Evolutionary conservation across 92 coral and sea anemone genomes (phyloP).

Genomic region (Porites divaricata): DNA sequence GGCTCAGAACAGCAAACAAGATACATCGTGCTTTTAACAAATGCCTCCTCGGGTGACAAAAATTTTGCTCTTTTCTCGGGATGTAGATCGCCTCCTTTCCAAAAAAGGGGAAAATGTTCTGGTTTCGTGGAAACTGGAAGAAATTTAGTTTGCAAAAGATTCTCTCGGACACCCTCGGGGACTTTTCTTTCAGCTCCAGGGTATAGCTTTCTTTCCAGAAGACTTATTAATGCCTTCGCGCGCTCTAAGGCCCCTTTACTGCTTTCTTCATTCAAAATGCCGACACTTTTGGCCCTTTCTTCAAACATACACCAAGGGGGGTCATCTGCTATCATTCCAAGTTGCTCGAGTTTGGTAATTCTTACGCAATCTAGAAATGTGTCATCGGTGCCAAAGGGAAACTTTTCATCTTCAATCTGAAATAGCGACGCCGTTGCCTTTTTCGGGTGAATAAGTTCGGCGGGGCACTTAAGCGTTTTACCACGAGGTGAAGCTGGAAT

Average conservation of each 20-base stretch:
- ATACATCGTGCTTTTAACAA: slow-evolving; percentile 31
- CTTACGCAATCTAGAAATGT: slow-evolving; percentile 42
- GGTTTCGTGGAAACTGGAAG: slow-evolving; percentile 73
- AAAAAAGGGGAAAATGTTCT: slow-evolving; percentile 59
- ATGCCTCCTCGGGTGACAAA: slow-evolving; percentile 67
- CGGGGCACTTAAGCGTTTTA: slow-evolving; percentile 54
- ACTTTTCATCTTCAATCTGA: slow-evolving; percentile 67
- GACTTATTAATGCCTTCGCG: background rate
- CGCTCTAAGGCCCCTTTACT: slow-evolving; percentile 18
- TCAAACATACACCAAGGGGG: slow-evolving; percentile 72
- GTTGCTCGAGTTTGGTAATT: slow-evolving; percentile 50
- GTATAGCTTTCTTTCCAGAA: background rate
- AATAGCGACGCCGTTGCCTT: slow-evolving; percentile 64
- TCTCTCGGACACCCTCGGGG: slow-evolving; percentile 7
- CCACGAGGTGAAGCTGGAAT: slow-evolving; percentile 81
- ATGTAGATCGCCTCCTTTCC: slow-evolving; percentile 55
- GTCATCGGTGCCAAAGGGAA: slow-evolving; percentile 60
- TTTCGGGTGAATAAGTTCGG: slow-evolving; percentile 67
- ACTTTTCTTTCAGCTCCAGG: background rate
- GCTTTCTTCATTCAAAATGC: background rate
- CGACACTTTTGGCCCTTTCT: slow-evolving; percentile 78
- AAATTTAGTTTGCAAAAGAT: slow-evolving; percentile 27
- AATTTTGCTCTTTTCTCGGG: slow-evolving; percentile 10
- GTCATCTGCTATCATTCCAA: slow-evolving; percentile 80
- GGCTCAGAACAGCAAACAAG: slow-evolving; percentile 75